phyloP scores from a whole-genome alignment of 92 coral and sea anemone genomes.

The Isaurus tuberculatus region DNA sequence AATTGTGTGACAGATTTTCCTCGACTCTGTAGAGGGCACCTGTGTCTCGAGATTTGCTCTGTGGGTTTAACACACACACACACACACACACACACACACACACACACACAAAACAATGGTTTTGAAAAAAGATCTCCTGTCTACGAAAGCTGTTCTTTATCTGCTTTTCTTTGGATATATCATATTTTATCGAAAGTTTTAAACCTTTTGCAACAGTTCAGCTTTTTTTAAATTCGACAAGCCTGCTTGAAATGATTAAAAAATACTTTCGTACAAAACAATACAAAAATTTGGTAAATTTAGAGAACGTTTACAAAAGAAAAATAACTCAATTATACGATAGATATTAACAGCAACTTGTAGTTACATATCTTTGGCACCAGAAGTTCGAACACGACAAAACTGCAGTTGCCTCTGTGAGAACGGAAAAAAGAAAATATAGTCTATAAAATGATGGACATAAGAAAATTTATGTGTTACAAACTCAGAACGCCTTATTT shows the following conservation, averaged over 20 bases:
- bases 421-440: not conserved
- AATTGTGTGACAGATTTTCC: constrained; percentile 33
- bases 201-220: not conserved
- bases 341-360: not conserved
- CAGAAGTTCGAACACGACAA: not conserved
- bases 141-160: constrained; percentile 9
- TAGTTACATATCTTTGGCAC: not conserved
- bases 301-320: not conserved
- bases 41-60: constrained; percentile 9
- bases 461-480: not conserved
- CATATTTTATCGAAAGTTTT: constrained; percentile 5
- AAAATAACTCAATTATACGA: not conserved
- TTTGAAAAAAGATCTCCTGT: constrained; percentile 5
- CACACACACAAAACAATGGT: not conserved
- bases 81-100: not conserved
- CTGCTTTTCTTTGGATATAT: constrained; percentile 27
- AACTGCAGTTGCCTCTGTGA: not conserved
- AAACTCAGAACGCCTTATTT: not conserved
- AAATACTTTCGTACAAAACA: not conserved
- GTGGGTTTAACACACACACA: not conserved
- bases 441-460: not conserved
- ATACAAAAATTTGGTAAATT: not conserved
- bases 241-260: not conserved
- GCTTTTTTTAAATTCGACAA: not conserved
- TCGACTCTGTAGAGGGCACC: constrained; percentile 24